Conservation (phyloP, 2,113 vertebrate species). For the Syngnathoides biaculeatus region DNA sequence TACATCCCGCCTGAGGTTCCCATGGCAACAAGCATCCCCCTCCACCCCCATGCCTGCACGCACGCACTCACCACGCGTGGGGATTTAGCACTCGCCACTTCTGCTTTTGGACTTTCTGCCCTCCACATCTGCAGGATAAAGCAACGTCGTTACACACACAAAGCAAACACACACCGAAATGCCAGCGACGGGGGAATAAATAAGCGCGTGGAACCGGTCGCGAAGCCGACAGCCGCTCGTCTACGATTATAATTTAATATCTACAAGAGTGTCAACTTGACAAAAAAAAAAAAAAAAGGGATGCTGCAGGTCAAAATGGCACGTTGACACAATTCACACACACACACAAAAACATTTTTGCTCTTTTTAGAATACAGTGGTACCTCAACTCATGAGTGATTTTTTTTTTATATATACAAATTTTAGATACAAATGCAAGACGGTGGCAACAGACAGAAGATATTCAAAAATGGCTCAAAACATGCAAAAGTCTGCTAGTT, state of each 20-base stretch:
- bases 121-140: constrained; percentile 99
- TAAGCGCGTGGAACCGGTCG: constrained; percentile 30
- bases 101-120: constrained; percentile 97
- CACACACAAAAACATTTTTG: background rate
- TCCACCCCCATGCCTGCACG: constrained; percentile 60
- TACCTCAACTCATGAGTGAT: no score
- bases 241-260: constrained; percentile 61
- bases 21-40: constrained; percentile 50
- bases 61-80: constrained; percentile 86
- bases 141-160: constrained; percentile 71
- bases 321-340: background rate
- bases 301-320: background rate
- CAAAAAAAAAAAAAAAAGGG: background rate
- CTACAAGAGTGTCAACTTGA: constrained; percentile 35
- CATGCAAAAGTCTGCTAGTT: no score
- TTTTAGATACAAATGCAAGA: no score
- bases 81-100: constrained; percentile 85
- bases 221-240: constrained; percentile 46
- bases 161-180: constrained; percentile 21
- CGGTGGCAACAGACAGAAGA: no score
- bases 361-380: no score
- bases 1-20: constrained; percentile 62
- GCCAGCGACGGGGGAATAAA: constrained; percentile 56
- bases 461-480: no score
- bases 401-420: no score